Evolutionary conservation across 2,888 invertebrate genomes (phyloP), one percentile per base, ranked within the genome.

Genomic region (Sisyra terminalis): DNA sequence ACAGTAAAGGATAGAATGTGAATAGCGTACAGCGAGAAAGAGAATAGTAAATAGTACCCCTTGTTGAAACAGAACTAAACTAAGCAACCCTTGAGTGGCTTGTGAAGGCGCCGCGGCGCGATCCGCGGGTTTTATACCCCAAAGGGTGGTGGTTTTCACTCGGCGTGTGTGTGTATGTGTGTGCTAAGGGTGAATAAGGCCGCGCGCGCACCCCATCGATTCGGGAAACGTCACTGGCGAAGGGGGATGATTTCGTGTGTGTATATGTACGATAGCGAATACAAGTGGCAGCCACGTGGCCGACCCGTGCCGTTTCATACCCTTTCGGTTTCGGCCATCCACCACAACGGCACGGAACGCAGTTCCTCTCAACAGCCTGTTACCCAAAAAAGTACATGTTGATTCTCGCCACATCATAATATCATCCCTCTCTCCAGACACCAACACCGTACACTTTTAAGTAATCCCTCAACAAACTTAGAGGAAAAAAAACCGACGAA

Each of bases 31-130:
- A 41, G 13, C 16, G 34, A 41, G 15, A 13, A 41, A 17, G 29
- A 24, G 14, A 34, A 41, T 32, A 34, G 24, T 15, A 24, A 41
- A 38, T 30, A 49, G 50, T 51, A 48, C 47, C 52, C 53, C 54
- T 53, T 53, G 55, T 53, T 24, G 51, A 53, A 58, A 59, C 57
- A 54, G 55, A 59, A 58, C 60, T 60, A 60, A 59, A 63, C 65
- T 56, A 65, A 62, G 65, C 64, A 59, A 56, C 64, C 68, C 69
- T 67, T 66, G 66, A 67, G 69, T 68, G 63, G 24, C 69, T 67
- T 69, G 57, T 67, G 66, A 56, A 61, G 62, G 59, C 54, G 53
- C 56, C 59, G 58, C 51, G 57, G 56, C 60, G 55, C 56, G 56
- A 57, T 58, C 55, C 56, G 49, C 52, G 60, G 55, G 63, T 59